phyloP scores from a whole-genome alignment of 1,140 invertebrate species.

The Metopolophium dirhodum region DNA sequence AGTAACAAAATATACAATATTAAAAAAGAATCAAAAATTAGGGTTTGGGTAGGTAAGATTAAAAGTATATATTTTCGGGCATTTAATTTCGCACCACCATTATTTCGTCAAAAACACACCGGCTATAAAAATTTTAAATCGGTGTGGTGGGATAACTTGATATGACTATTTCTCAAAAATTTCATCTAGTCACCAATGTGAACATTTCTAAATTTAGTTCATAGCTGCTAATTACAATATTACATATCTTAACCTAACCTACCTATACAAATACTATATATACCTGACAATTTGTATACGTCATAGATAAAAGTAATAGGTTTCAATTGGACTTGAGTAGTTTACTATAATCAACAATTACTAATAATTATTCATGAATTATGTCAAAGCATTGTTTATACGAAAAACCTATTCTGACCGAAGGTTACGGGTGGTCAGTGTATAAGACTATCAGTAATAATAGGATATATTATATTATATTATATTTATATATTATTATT shows the following conservation, averaged over 20 bases:
- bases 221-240: neutral
- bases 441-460: too few relatives aligned
- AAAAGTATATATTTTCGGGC: neutral
- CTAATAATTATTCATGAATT: neutral
- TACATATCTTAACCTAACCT: too few relatives aligned
- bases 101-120: neutral
- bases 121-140: neutral
- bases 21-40: neutral
- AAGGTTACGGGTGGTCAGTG: too few relatives aligned
- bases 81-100: neutral
- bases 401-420: neutral
- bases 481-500: too few relatives aligned
- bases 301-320: neutral
- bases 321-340: neutral
- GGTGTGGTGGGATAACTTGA: neutral
- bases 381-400: neutral
- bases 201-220: neutral
- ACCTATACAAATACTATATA: neutral
- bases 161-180: neutral
- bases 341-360: neutral
- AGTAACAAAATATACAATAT: neutral
- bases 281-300: neutral
- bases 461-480: too few relatives aligned
- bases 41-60: neutral
- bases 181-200: neutral